Conservation (phyloP, 2,113 vertebrate genomes). For the Sclerurus mexicanus region DNA sequence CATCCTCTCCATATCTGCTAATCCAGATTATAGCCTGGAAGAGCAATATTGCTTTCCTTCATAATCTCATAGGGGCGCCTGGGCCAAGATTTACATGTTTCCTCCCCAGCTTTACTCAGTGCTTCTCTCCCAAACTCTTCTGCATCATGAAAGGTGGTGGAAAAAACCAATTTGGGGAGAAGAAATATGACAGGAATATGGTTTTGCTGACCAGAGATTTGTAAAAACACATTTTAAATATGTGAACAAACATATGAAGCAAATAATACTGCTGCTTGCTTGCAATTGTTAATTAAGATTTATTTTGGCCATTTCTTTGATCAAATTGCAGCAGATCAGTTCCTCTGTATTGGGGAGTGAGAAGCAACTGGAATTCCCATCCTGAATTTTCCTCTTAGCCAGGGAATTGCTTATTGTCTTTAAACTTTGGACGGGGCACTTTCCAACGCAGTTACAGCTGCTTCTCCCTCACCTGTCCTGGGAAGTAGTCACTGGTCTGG, state of each 20-base stretch:
- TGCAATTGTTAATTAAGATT: not conserved
- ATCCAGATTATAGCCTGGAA: constrained; percentile 34
- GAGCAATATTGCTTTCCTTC: not conserved
- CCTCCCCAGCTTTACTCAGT: not conserved
- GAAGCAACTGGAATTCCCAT: not conserved
- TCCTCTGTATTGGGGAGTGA: rapidly evolving
- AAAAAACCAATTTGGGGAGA: not conserved
- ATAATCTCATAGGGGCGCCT: not conserved
- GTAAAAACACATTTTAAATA: not conserved
- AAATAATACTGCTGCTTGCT: not conserved
- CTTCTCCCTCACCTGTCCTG: not conserved
- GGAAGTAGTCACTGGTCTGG: not conserved
- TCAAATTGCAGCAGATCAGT: not conserved
- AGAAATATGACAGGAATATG: not conserved
- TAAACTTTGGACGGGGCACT: not conserved
- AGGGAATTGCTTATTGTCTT: not conserved
- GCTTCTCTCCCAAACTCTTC: not conserved
- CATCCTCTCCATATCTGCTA: constrained; percentile 21
- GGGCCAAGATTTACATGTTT: not conserved
- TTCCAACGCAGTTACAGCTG: not conserved
- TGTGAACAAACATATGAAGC: not conserved
- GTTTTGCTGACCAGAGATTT: not conserved
- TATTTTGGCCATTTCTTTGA: rapidly evolving
- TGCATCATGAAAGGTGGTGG: not conserved
- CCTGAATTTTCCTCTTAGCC: not conserved